phyloP scores from a whole-genome alignment of 2,888 invertebrate genomes.

The Xiphydria camelus region DNA sequence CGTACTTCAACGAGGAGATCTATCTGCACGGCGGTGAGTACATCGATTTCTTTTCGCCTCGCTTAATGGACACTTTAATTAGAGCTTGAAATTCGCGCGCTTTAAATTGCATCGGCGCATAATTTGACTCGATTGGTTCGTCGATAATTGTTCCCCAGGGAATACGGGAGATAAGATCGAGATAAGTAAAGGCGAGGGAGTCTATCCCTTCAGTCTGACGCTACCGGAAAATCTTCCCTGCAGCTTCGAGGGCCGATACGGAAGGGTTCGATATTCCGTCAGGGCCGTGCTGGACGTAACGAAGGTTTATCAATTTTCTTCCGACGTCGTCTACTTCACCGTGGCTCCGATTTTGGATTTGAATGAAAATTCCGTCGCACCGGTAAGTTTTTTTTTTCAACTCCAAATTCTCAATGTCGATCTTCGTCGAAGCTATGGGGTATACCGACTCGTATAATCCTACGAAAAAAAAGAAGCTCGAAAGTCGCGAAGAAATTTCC shows the following conservation, averaged over 20 bases:
- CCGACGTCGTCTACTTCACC: constrained; percentile 56
- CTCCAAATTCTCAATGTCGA: too few relatives aligned
- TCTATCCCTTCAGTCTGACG: constrained; percentile 57
- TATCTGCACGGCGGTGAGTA: constrained; percentile 41
- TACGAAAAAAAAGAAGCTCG: neutral
- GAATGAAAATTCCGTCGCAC: constrained; percentile 53
- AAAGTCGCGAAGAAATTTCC: neutral
- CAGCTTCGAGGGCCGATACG: constrained; percentile 55
- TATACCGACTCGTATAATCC: too few relatives aligned
- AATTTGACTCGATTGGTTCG: neutral
- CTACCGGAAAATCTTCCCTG: constrained; percentile 57
- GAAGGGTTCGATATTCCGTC: constrained; percentile 58
- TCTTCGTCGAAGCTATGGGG: too few relatives aligned
- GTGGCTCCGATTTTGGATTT: constrained; percentile 58
- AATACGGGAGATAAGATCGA: constrained; percentile 32
- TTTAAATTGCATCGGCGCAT: neutral
- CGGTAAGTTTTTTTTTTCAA: constrained; percentile 42
- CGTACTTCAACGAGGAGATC: constrained; percentile 37
- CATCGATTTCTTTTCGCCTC: too few relatives aligned
- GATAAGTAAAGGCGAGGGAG: constrained; percentile 33
- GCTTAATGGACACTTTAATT: too few relatives aligned
- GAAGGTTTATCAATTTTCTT: constrained; percentile 28
- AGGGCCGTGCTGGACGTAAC: constrained; percentile 54
- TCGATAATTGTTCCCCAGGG: neutral
- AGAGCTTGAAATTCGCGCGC: neutral